Base-by-base conservation (phyloP, 2,888 invertebrate species). In the Cataglyphis albicans region DNA sequence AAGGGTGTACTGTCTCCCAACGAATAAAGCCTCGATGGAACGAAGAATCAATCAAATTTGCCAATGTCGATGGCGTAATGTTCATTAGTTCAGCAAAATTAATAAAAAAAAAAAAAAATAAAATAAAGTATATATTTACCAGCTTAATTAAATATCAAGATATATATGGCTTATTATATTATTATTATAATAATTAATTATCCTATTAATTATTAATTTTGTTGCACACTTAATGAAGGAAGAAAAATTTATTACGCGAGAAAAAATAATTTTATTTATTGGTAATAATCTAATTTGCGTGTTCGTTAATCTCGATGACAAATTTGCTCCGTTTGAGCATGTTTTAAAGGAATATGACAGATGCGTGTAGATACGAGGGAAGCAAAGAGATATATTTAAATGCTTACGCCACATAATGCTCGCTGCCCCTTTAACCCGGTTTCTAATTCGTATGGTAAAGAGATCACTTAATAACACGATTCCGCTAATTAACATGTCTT, bases 391-490 rank as follows among this genome's bases (percentile, higher is more conserved):
- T 65, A 41, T 7, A 0, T 4, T 65, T 65, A 64, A 64, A 18
- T 76, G 7, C 18, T 48, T 29, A 29, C 7, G 41, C 4, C 10
- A 52, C 35, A 29, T 32, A 68, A 82, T 82, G 82, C 78, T 68
- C 65, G 70, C 83, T 59, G 83, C 78, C 87, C 86, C 84, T 89
- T 59, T 85, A 87, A 88, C 84, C 87, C 84, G 86, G 82, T 90
- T 90, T 83, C 83, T 57, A 74, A 82, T 76, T 80, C 84, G 64
- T 78, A 25, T 57, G 52, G 57, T 38, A 72, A 67, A 65, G 48
- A 57, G 52, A 59, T 81, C 41, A n/a, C 29, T 32, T 63, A 67
- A 63, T 38, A 29, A 52, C 29, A 38, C 32, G n/a, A 25, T 61
- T 44, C 4, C 18, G 70, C 68, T 80, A 59, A 80, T 80, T 80